Base-by-base conservation (phyloP, 2,113 vertebrate genomes). In the Clarias macrocephalus region DNA sequence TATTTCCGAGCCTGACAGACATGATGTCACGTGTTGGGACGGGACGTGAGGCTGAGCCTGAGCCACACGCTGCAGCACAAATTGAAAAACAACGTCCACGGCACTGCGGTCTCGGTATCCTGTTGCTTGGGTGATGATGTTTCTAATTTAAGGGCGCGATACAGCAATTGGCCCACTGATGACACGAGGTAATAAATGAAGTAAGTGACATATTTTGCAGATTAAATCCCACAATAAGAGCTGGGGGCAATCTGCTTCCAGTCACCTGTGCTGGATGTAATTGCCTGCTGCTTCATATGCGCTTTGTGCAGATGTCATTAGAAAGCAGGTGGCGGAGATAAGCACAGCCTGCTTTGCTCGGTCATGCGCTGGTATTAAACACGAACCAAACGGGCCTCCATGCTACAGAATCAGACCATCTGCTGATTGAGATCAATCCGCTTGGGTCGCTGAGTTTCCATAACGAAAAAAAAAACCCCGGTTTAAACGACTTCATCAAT, bases 231-330 rank as follows among this genome's bases (percentile, higher is more conserved):
- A 25, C 52, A 79, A 88, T 88, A 72, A 79, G 68, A 16, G 72
- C 62, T 54, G 5, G 23, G 23, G 76, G 10, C 76, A 82, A 88
- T 80, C 80, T 85, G 86, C 83, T 87, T 30, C 28, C 60, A 83
- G 57, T 88, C 82, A 89, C 85, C 89, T 80, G 83, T 66, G 11
- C 75, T 83, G 66, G 79, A 73, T 79, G 83, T 89, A 79, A 85
- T 79, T 77, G 81, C 79, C 66, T 63, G 86, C 86, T 79, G 86
- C 86, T 70, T 89, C 56, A 48, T 80, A 63, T 83, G 89, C 30
- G 80, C 23, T 54, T 72, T 42, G 54, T 30, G 76, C 84, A 63
- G 73, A 70, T 85, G 80, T 82, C 75, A 23, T 86, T 84, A 77
- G 79, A 16, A 89, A 84, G 73, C 77, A 85, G 77, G 76, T 85